Conservation (phyloP, 2,113 vertebrate genomes). For the Tupaia tana region DNA sequence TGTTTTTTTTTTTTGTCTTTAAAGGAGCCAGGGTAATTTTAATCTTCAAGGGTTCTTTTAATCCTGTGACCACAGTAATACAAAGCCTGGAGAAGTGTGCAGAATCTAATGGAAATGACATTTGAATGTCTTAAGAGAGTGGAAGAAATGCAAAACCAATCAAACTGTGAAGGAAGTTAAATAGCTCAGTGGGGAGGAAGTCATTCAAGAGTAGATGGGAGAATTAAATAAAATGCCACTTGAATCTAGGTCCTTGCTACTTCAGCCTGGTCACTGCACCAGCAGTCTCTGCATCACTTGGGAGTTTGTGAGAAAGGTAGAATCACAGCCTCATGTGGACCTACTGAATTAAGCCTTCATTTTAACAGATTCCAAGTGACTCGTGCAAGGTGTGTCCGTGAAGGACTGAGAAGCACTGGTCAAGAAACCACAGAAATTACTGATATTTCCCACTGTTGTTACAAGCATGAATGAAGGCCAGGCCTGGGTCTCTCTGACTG, state of each 20-base stretch:
- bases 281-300: background rate
- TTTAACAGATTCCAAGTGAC: background rate
- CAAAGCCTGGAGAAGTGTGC: slow-evolving; percentile 49
- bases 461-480: background rate
- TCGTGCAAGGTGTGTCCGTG: fast-evolving
- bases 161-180: slow-evolving; percentile 54
- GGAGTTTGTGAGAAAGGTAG: background rate
- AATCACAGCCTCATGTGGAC: background rate
- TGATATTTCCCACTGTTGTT: background rate
- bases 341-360: background rate
- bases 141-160: slow-evolving; percentile 64
- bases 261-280: background rate
- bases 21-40: slow-evolving; percentile 53
- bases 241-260: background rate
- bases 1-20: background rate
- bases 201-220: background rate
- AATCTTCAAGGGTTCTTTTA: slow-evolving; percentile 40
- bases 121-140: slow-evolving; percentile 59
- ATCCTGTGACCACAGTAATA: slow-evolving; percentile 45
- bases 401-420: background rate
- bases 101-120: slow-evolving; percentile 59
- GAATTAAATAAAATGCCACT: slow-evolving; percentile 21
- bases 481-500: background rate
- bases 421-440: background rate
- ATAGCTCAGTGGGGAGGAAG: slow-evolving; percentile 7